phyloP scores from a whole-genome alignment of 2,113 vertebrate genomes.

The Melospiza georgiana region DNA sequence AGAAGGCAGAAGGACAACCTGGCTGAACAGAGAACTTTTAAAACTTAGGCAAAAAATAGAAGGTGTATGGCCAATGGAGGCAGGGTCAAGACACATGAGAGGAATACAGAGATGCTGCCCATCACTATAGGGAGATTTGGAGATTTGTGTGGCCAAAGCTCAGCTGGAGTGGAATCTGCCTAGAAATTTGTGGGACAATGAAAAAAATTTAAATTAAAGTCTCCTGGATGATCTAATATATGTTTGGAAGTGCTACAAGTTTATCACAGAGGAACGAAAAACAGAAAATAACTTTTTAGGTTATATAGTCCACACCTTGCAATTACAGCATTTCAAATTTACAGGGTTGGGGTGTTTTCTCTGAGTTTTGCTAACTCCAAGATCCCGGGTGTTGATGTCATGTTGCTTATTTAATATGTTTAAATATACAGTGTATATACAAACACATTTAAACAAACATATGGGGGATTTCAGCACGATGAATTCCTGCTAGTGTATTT shows the following conservation, averaged over 20 bases:
- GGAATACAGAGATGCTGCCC: not conserved
- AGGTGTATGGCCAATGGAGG: not conserved
- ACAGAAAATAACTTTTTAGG: not conserved
- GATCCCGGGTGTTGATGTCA: not conserved
- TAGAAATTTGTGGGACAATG: not conserved
- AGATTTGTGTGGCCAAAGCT: not conserved
- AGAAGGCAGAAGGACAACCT: not conserved
- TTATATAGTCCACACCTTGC: not conserved
- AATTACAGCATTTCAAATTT: not conserved
- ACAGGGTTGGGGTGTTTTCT: not conserved
- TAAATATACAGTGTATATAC: not conserved
- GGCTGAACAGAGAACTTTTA: not conserved
- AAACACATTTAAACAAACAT: slow-evolving; percentile 58
- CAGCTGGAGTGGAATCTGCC: not conserved
- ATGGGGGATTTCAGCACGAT: not conserved
- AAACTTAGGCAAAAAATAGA: not conserved
- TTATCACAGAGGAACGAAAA: not conserved
- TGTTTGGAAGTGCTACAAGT: not conserved
- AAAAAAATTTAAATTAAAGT: not conserved
- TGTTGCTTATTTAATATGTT: not conserved
- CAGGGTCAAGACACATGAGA: not conserved
- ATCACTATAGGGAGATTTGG: not conserved
- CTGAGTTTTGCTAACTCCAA: not conserved
- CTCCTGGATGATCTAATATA: not conserved
- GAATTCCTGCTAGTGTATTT: not conserved